Percentiles rank a stretch among this genome's conserved stretches.
Evolutionary conservation across 2,113 vertebrate species (phyloP).

Genomic region (Panurus biarmicus): DNA sequence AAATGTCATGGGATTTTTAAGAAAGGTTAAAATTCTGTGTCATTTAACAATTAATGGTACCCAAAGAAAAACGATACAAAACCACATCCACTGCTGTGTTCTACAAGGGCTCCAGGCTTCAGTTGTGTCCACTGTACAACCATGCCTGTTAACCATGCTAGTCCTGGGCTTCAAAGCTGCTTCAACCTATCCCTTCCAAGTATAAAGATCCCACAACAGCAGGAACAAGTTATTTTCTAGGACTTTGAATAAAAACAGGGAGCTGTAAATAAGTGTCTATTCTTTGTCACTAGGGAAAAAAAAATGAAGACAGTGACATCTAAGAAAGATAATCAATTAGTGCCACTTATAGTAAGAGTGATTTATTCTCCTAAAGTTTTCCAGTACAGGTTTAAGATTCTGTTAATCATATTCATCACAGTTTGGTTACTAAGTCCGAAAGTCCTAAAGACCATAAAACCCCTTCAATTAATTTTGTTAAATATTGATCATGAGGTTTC

Average conservation of each 20-base stretch:
- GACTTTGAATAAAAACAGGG: neutral
- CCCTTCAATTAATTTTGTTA: neutral
- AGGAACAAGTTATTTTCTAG: neutral
- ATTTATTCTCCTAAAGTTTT: neutral
- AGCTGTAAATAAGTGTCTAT: neutral
- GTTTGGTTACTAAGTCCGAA: neutral
- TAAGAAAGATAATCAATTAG: neutral
- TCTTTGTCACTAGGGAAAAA: neutral
- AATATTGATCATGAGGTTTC: neutral
- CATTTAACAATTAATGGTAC: constrained; percentile 37
- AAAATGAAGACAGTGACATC: neutral
- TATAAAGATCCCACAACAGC: neutral
- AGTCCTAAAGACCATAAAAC: neutral
- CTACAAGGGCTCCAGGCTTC: neutral
- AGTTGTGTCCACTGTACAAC: neutral
- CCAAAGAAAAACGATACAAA: constrained; percentile 20
- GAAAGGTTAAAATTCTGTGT: constrained; percentile 66
- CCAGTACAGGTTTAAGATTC: neutral
- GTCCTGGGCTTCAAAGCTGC: neutral
- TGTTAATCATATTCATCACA: neutral
- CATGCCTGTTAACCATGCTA: neutral
- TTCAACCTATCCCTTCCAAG: neutral
- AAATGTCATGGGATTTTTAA: constrained; percentile 74
- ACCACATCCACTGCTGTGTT: neutral
- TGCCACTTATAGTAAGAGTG: neutral